Evolutionary conservation across 1,140 invertebrate species (phyloP).

Genomic region (Triops longicaudatus): DNA sequence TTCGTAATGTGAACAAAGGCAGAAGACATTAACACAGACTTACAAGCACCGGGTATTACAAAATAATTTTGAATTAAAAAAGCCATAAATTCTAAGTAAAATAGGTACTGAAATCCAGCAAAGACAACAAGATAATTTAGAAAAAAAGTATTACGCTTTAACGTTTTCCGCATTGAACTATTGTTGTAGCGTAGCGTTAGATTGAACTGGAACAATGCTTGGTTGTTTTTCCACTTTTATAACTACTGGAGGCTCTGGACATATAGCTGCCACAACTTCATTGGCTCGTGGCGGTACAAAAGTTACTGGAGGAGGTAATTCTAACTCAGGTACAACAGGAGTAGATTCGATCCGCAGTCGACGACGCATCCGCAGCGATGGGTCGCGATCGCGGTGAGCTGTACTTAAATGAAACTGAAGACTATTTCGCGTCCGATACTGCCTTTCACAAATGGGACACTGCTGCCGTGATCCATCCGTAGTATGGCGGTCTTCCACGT

Average conservation of each 20-base stretch:
- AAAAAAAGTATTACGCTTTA: background rate
- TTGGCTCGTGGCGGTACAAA: background rate
- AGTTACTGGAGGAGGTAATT: background rate
- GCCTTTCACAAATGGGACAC: constrained; percentile 26
- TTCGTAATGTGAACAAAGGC: too few species aligned
- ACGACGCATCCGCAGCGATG: constrained; percentile 13
- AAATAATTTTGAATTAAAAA: too few species aligned
- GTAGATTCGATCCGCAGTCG: constrained; percentile 18
- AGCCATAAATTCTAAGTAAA: too few species aligned
- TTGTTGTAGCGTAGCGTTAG: background rate
- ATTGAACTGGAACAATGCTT: background rate
- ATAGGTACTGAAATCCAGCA: too few species aligned
- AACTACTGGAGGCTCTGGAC: background rate
- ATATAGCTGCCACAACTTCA: background rate
- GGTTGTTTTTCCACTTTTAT: background rate
- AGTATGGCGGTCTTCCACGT: constrained; percentile 26
- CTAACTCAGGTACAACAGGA: background rate
- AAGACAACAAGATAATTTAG: background rate
- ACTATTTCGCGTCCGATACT: constrained; percentile 27
- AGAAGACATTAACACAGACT: too few species aligned
- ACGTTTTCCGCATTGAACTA: background rate
- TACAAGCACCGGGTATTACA: too few species aligned
- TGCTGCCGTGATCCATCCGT: constrained; percentile 25
- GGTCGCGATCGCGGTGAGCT: constrained; percentile 27
- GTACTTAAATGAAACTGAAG: constrained; percentile 26